phyloP scores from a whole-genome alignment of 2,113 vertebrate genomes.

The Notiomystis cincta region DNA sequence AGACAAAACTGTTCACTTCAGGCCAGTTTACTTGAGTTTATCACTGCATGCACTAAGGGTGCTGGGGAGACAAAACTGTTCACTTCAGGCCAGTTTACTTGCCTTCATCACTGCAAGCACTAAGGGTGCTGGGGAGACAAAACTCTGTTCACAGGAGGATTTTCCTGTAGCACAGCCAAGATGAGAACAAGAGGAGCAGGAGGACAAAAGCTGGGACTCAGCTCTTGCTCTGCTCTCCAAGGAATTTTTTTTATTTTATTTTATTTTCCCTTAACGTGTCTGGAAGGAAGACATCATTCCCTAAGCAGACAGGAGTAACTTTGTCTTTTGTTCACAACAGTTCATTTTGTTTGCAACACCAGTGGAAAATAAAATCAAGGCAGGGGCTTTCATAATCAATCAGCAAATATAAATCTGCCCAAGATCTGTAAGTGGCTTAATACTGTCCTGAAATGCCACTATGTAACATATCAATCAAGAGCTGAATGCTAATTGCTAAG shows the following conservation, averaged over 20 bases:
- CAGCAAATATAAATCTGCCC: background rate
- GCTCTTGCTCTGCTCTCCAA: background rate
- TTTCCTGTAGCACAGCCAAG: background rate
- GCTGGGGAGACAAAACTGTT: background rate
- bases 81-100: background rate
- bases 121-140: background rate
- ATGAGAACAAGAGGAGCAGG: background rate
- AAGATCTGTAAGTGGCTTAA: background rate
- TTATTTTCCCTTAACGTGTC: too few species aligned
- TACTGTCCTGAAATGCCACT: background rate
- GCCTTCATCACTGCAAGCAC: background rate
- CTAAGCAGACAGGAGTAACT: background rate
- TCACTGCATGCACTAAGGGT: background rate
- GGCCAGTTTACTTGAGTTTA: background rate
- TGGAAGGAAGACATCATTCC: background rate
- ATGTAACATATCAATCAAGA: background rate
- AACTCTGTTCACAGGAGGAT: background rate
- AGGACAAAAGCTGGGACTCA: background rate
- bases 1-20: background rate
- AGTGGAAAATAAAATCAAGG: background rate
- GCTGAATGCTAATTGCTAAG: background rate
- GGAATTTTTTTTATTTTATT: background rate
- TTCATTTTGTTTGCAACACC: background rate
- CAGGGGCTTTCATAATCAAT: background rate
- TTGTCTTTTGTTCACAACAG: background rate